A percentile compares a stretch with the other conserved stretches of the same genome.
phyloP scores from a whole-genome alignment of 2,888 invertebrate species.

The Tenodera sinensis region DNA sequence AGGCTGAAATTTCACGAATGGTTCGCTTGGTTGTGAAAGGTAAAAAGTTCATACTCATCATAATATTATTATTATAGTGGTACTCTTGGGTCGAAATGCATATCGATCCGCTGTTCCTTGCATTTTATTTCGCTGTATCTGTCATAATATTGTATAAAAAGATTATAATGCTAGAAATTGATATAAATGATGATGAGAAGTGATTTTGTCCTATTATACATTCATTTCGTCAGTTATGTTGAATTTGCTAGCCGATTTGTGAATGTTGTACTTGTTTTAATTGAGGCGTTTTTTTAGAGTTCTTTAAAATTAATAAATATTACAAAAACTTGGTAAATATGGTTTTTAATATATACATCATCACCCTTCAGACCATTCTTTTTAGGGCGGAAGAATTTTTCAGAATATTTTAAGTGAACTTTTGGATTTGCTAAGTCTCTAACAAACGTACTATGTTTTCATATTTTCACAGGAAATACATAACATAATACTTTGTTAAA shows the following conservation, averaged over 20 bases:
- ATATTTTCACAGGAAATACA: too few species aligned
- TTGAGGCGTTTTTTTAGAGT: conserved; percentile 17
- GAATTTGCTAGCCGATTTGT: conserved; percentile 6
- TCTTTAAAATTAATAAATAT: conserved; percentile 20
- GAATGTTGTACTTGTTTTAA: conserved; percentile 23
- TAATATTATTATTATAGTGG: not conserved
- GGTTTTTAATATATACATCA: too few species aligned
- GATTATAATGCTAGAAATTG: not conserved
- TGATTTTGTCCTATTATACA: not conserved
- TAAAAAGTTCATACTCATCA: not conserved
- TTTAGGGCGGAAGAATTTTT: too few species aligned
- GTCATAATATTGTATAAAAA: conserved; percentile 3
- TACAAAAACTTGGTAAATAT: not conserved
- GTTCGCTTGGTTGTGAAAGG: conserved; percentile 3
- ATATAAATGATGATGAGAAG: not conserved
- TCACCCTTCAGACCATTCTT: too few species aligned
- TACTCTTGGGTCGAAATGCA: not conserved
- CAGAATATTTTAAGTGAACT: too few species aligned
- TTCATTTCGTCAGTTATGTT: conserved; percentile 15
- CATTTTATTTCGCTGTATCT: conserved; percentile 15
- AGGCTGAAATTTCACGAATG: not conserved
- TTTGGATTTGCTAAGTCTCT: too few species aligned
- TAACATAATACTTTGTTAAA: too few species aligned
- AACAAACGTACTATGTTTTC: too few species aligned
- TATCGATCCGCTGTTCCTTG: not conserved